A percentile compares a stretch with the other conserved stretches of the same genome.
Evolutionary conservation across 2,888 invertebrate species (phyloP).

Genomic region (Lypha dubia): DNA sequence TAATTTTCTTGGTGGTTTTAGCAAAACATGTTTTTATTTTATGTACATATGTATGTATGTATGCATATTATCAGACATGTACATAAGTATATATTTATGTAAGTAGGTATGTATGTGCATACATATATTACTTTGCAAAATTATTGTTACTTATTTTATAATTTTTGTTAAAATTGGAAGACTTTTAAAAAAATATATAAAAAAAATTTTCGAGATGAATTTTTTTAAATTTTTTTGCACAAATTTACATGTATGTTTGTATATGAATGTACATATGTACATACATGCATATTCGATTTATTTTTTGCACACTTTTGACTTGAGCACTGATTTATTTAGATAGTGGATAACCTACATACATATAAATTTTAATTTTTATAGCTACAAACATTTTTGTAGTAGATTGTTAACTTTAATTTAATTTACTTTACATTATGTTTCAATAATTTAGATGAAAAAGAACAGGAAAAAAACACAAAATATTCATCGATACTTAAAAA

Average conservation of each 20-base stretch:
- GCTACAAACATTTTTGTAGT: not conserved
- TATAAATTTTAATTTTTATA: constrained; percentile 21
- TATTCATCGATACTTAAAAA: constrained; percentile 51
- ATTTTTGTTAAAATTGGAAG: constrained; percentile 59
- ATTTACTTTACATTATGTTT: constrained; percentile 20
- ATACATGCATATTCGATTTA: not conserved
- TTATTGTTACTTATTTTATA: constrained; percentile 21
- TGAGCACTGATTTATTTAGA: constrained; percentile 25
- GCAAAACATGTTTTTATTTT: constrained; percentile 48
- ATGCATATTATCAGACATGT: too few species aligned
- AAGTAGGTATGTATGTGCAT: too few species aligned
- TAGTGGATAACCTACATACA: too few species aligned
- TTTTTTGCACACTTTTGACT: constrained; percentile 47
- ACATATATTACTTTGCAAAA: not conserved
- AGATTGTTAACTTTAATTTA: constrained; percentile 1
- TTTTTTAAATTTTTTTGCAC: not conserved
- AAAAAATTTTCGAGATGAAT: not conserved
- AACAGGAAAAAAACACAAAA: constrained; percentile 43
- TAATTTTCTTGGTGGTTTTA: constrained; percentile 31
- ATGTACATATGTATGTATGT: not conserved
- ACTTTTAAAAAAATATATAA: constrained; percentile 57
- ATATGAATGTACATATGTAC: not conserved
- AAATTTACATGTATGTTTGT: not conserved
- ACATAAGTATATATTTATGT: too few species aligned
- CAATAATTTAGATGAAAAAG: constrained; percentile 49